Percentiles rank a stretch among this genome's conserved stretches.
Evolutionary conservation across 2,113 vertebrate species (phyloP).

Genomic region (Sciurus niger): DNA sequence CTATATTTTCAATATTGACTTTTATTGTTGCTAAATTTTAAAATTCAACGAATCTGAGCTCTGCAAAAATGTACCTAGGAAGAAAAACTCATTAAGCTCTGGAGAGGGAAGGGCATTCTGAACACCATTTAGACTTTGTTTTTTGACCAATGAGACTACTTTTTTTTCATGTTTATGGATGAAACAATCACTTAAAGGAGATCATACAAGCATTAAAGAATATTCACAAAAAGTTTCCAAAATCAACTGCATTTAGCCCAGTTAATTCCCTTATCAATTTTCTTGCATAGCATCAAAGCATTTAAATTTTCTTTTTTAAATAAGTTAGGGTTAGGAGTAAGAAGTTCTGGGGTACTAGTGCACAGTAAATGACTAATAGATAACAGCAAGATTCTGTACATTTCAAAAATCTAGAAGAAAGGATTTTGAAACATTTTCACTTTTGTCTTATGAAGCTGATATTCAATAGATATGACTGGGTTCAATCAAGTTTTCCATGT

Average conservation of each 20-base stretch:
- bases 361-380: background rate
- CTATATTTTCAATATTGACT: background rate
- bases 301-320: background rate
- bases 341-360: background rate
- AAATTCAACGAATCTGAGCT: background rate
- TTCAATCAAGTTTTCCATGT: background rate
- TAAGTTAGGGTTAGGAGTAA: background rate
- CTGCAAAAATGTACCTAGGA: background rate
- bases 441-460: background rate
- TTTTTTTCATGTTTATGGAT: background rate
- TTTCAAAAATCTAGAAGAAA: background rate
- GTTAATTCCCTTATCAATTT: background rate
- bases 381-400: background rate
- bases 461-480: background rate
- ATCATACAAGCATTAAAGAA: background rate
- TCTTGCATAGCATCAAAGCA: background rate
- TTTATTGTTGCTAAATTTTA: background rate
- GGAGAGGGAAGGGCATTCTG: background rate
- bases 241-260: background rate
- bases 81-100: background rate
- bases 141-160: background rate
- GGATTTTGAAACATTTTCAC: background rate
- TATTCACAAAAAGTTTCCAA: conserved; percentile 12
- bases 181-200: background rate
- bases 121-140: background rate